Percentiles rank a stretch among this genome's conserved stretches.
Evolutionary conservation across 1,140 invertebrate species (phyloP).

Genomic region (Neotoxoptera formosana): DNA sequence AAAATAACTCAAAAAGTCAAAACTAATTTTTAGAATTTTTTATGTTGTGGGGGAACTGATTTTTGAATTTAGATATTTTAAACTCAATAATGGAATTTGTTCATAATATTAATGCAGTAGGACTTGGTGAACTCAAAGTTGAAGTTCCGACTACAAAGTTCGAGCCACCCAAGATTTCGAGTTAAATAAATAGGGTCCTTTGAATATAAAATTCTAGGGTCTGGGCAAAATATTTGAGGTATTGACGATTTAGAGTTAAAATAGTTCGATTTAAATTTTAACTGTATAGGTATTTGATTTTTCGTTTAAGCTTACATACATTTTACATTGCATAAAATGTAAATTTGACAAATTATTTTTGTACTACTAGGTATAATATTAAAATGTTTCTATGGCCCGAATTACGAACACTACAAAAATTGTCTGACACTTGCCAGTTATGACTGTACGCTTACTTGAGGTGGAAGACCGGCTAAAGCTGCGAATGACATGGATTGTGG

Average conservation of each 20-base stretch:
- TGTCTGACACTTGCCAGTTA: neutral
- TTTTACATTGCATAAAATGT: neutral
- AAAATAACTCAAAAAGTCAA: no score
- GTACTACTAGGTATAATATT: neutral
- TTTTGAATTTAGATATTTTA: neutral
- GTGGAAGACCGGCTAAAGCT: constrained; percentile 72
- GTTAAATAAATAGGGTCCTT: no score
- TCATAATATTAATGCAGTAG: no score
- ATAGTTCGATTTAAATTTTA: no score
- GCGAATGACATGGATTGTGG: constrained; percentile 88
- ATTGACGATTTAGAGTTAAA: no score
- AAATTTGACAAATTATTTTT: neutral
- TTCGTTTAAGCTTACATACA: neutral
- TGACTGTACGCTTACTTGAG: constrained; percentile 64
- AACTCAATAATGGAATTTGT: neutral
- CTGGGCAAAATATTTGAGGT: no score
- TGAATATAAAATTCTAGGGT: no score
- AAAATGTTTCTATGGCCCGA: neutral
- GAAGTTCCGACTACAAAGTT: no score
- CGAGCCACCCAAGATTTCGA: no score
- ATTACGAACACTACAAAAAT: neutral
- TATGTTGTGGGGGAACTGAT: neutral
- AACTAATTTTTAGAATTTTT: no score
- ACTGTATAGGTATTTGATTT: neutral
- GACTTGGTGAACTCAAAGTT: no score